phyloP scores from a whole-genome alignment of 2,888 invertebrate genomes.

The Platycnemis pennipes region DNA sequence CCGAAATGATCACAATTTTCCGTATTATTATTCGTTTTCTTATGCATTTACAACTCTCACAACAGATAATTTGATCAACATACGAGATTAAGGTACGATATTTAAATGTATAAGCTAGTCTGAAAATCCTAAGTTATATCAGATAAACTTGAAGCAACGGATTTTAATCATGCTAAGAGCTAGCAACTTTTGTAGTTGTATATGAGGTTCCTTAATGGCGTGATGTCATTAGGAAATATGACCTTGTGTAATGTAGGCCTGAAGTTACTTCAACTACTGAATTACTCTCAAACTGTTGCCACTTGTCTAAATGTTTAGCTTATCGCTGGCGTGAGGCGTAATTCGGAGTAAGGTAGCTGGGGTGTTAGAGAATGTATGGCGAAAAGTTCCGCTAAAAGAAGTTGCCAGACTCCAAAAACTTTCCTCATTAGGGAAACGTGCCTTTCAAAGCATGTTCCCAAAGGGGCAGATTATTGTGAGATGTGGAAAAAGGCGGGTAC shows the following conservation, averaged over 20 bases:
- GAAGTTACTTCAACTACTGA: background rate
- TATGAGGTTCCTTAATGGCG: background rate
- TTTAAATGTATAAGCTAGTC: background rate
- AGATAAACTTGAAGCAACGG: background rate
- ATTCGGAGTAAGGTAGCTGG: background rate
- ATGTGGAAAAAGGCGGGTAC: background rate
- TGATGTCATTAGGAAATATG: background rate
- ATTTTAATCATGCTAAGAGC: background rate
- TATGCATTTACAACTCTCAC: background rate
- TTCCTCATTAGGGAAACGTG: background rate
- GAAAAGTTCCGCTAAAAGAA: background rate
- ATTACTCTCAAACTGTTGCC: background rate
- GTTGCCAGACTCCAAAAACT: background rate
- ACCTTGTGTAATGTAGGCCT: background rate
- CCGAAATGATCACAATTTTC: too few relatives aligned
- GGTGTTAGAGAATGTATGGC: background rate
- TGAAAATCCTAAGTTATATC: background rate
- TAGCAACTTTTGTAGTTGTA: background rate
- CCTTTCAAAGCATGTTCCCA: background rate
- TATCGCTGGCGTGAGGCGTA: background rate
- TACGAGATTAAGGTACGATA: background rate
- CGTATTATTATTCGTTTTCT: background rate
- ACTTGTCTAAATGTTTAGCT: background rate
- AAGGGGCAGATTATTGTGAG: background rate
- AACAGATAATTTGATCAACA: background rate